Evolutionary conservation across 2,113 vertebrate genomes (phyloP), one percentile per base, ranked within the genome.

Genomic region (Cavia aperea): DNA sequence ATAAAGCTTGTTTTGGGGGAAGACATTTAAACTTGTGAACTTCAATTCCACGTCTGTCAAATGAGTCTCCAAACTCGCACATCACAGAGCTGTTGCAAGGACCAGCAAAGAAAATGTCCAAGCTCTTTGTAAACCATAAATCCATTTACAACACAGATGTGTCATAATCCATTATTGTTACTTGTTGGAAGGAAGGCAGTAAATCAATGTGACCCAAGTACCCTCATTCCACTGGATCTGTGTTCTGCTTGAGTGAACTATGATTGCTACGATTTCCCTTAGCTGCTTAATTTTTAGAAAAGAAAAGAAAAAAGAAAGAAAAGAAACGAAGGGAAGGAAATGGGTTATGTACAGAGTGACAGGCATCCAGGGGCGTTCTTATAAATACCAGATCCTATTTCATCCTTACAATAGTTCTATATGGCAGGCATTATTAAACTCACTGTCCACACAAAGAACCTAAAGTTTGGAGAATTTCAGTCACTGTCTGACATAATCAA

Each of bases 401-500:
- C 43, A 77, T 66, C 51, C 39, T 75, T 70, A 86, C 1, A 58
- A 46, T 39, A 70, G 86, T 19, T 5, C 43, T 39, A 8, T 9
- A 29, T 83, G 19, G 49, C 24, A 65, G 65, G 46, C 24, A 91
- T 87, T 46, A 51, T 89, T 87, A 91, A 89, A 78, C 14, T 36
- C 54, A n/a, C 18, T 5, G 6, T 36, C 70, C 24, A 72, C 7
- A 68, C 21, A 24, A 95, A 94, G n/a, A 75, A n/a, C 13, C 10
- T 70, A 36, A 84, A 68, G 60, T 66, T 88, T 60, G 75, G 77
- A 83, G 18, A 89, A 63, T 82, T 82, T 62, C 66, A 56, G n/a
- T 79, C 66, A 60, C 84, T 95, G 89, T 89, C 16, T 54, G 66
- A 72, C 87, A 73, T 92, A 88, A 93, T 78, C 23, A 39, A 39